Base-by-base conservation (phyloP, 2,888 invertebrate genomes). In the Ectemnius continuus region DNA sequence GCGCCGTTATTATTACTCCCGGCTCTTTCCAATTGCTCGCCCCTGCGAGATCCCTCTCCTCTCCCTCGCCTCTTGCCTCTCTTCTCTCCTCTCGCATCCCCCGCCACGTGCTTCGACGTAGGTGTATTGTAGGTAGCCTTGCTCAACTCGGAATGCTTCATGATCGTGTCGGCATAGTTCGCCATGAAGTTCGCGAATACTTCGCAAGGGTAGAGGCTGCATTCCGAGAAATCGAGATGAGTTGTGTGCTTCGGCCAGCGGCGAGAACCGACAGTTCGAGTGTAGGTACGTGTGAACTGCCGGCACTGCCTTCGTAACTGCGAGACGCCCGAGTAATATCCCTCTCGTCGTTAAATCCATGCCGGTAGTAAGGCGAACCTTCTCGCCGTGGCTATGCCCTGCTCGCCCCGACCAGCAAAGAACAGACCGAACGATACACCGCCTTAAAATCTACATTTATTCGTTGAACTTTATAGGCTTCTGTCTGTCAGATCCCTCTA, bases 371-470 rank as follows among this genome's bases (percentile, higher is more conserved):
- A 63, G 76, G 76, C 61, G 58, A 61, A 63, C 72, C 74, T 83
- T 84, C 76, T 81, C 36, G 4, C 36, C 79, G 77, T 71, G 74
- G 76, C 73, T 68, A 68, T 47, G 67, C 0, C 0, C 11, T 8
- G 36, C 28, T 5, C 28, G 36, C 36, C 1, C 23, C 36, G 36
- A 11, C 36, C 64, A 60, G 78, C 79, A 74, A 80, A 80, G 82
- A 80, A 57, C 75, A 23, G 83, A 73, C 83, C 85, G 84, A 88
- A 88, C 87, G 86, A 87, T 84, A 84, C 84, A 84, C 88, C 88
- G 88, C 86, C 86, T 85, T 87, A 84, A 88, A 86, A 86, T 88
- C 87, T 87, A 86, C 88, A 88, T 88, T 84, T 85, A 87, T 75
- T 80, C 85, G 82, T 78, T 82, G 85, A 87, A 87, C 88, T 89